Evolutionary conservation across 2,888 invertebrate genomes (phyloP), one percentile per base, ranked within the genome.

Genomic region (Sinohyriopsis cumingii): DNA sequence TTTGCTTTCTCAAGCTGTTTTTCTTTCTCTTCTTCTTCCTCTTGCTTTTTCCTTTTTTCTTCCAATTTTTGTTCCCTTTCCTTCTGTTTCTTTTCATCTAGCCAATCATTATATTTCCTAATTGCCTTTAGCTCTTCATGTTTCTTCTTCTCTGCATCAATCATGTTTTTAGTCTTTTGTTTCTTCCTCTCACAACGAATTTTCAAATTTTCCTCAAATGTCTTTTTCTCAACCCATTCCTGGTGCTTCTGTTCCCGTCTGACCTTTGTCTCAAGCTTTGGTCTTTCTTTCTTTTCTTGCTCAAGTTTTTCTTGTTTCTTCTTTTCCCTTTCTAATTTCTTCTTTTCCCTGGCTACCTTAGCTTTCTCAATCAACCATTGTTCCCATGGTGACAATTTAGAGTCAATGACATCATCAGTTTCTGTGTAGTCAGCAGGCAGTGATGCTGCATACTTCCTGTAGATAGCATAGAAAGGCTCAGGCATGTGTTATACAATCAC

Each of bases 351-450:
- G 66, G 85, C 83, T 55, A 82, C 81, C 71, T 85, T 84, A 1
- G 86, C 85, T 74, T 88, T 88, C 59, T 80, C 73, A 62, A 87
- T 80, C 3, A 88, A 69, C 88, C 88, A 88, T 55, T 81, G 77
- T 76, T 88, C 87, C 88, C 88, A 88, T 33, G 87, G 81, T 33
- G 85, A 86, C 74, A 86, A 68, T 7, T 75, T 64, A 55, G 75
- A 63, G 55, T 73, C 75, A 9, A 45, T 74, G 12, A 69, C 65
- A 15, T 76, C 78, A 24, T 78, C 69, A 9, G 72, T 70, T 45
- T 80, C 78, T 20, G 77, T 77, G 24, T 77, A 79, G 61, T 78
- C 77, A 57, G 79, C 73, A 24, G 71, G 69, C 28, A 76, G 71
- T 18, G 77, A 69, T 67, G 76, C 75, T 63, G 73, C 76, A 78